Base-by-base conservation (phyloP, 2,113 vertebrate species). In the Gavialis gangeticus region DNA sequence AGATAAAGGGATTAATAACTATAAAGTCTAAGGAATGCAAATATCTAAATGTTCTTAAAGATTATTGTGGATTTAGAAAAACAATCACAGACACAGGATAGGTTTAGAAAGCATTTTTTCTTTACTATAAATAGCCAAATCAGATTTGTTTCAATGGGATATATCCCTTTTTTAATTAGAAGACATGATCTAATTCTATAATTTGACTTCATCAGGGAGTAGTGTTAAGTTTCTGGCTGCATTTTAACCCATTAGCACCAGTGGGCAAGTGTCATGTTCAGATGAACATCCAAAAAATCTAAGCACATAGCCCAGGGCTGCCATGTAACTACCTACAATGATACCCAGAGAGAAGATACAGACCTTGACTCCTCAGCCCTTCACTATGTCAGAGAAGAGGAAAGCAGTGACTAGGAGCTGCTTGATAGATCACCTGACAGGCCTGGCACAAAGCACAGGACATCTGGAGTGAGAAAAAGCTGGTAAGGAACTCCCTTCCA, bases 61-160 rank as follows among this genome's bases (percentile, higher is more conserved):
- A 98, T 98, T 98, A 98, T 58, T 89, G 83, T 89, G 95, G 95
- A 98, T 97, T 98, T 97, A 97, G 92, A 94, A 97, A 97, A 97
- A 97, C 95, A 97, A 98, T 98, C 94, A 97, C 85, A 96, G 95
- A 80, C 25, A 92, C 93, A 95, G 96, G 92, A 95, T 67, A 94
- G 94, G 96, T 96, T 97, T 97, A 90, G 78, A 60, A 73, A 56
- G 75, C 96, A 91, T 92, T 86, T 7, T 34, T 75, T 90, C 84
- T 88, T 84, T 85, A 78, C 79, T 96, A 94, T 95, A 94, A 96
- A 97, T 95, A 96, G 93, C 95, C 24, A 80, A 22, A 94, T 56
- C n/a, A 96, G 82, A 84, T 91, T 93, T 95, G 78, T 86, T 87
- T 73, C 71, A 60, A 59, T 75, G 90, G 67, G 80, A 92, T 37